Evolutionary conservation across 2,113 vertebrate species (phyloP).

Genomic region (Ardeotis arabs): DNA sequence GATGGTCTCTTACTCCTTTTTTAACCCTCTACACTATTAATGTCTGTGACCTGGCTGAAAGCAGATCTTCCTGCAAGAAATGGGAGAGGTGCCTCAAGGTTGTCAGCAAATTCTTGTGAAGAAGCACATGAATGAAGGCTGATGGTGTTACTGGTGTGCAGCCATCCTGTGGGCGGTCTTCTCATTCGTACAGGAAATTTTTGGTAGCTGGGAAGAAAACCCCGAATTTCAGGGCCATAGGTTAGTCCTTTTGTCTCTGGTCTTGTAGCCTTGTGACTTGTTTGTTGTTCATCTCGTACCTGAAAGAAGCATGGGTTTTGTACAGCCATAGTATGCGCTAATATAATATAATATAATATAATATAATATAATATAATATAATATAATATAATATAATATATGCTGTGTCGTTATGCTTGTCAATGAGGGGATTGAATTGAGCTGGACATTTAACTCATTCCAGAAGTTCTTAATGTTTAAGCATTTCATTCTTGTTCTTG

Average conservation of each 20-base stretch:
- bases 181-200: not conserved
- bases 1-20: not conserved
- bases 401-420: not conserved
- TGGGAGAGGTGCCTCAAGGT: not conserved
- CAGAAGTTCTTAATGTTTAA: not conserved
- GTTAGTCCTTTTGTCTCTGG: not conserved
- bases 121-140: not conserved
- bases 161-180: not conserved
- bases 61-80: not conserved
- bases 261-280: not conserved
- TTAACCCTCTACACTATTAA: not conserved
- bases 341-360: not conserved
- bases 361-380: not conserved
- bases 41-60: not conserved
- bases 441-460: not conserved
- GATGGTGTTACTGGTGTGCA: not conserved
- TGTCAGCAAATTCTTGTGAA: not conserved
- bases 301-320: not conserved
- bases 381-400: not conserved
- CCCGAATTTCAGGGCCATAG: not conserved
- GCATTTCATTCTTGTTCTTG: not conserved
- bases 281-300: not conserved
- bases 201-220: not conserved
- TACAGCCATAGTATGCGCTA: not conserved
- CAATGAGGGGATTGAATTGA: not conserved